These are phyloP conservation scores for Peromyscus attwateri DNA, from an alignment of 2,797 vertebrate genomes.

Conservation along the genomic window DNA sequence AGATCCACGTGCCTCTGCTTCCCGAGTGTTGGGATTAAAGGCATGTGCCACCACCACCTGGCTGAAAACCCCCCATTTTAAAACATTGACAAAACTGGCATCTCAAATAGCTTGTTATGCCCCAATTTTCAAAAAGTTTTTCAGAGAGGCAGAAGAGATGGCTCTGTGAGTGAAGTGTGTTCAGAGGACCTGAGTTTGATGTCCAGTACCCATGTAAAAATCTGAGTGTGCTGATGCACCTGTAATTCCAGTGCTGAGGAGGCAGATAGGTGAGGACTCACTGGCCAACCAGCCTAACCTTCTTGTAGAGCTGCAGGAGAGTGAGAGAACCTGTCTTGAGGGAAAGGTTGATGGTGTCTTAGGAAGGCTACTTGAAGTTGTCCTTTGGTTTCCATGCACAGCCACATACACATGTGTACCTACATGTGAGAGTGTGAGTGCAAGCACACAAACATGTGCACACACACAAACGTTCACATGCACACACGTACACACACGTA, in stretches of 20 bases:
- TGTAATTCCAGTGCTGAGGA: not conserved
- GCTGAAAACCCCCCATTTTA: not conserved
- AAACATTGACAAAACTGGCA: slow-evolving; percentile 1
- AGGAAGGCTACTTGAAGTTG: not conserved
- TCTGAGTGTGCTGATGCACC: not conserved
- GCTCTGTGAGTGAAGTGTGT: not conserved
- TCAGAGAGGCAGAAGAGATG: not conserved
- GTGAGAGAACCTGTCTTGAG: not conserved
- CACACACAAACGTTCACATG: not conserved
- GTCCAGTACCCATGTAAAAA: not conserved
- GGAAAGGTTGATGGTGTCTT: not conserved
- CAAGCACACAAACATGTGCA: not conserved
- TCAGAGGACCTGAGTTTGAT: not conserved
- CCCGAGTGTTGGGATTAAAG: too few species aligned
- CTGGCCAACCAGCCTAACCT: not conserved
- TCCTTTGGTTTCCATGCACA: not conserved
- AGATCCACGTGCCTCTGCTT: too few species aligned
- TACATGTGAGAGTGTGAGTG: not conserved
- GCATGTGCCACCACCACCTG: too few species aligned
- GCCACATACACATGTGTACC: not conserved
- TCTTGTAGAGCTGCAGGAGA: not conserved
- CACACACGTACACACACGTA: not conserved
- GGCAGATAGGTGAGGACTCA: not conserved
- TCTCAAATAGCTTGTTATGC: not conserved
- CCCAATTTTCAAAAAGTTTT: slow-evolving; percentile 21